Conservation (phyloP, 2,888 invertebrate species). For the Siphlonurus alternatus region DNA sequence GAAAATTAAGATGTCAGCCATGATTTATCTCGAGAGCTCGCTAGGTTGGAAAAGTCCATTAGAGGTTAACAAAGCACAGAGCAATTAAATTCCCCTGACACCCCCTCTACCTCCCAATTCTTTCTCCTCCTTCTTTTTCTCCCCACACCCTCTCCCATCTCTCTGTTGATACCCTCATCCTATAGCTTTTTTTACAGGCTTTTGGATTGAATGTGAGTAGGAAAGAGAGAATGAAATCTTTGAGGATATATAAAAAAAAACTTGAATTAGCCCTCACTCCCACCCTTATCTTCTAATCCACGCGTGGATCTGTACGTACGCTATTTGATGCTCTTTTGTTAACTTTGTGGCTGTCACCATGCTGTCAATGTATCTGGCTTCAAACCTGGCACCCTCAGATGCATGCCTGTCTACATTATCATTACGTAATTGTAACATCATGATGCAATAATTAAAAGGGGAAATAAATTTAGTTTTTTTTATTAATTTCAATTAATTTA, state of each 20-base stretch:
- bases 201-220: not conserved
- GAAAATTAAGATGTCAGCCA: conserved; percentile 11
- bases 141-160: not conserved
- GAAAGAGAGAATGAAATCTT: not conserved
- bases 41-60: conserved; percentile 7
- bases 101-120: not conserved
- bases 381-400: too few species aligned
- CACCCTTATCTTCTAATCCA: not conserved
- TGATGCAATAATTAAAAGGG: too few species aligned
- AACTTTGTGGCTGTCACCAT: too few species aligned
- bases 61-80: conserved; percentile 10
- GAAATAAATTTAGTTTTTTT: too few species aligned
- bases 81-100: conserved; percentile 9
- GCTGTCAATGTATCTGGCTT: too few species aligned
- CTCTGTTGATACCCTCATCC: not conserved
- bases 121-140: not conserved
- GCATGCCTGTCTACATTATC: too few species aligned
- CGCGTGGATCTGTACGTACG: too few species aligned
- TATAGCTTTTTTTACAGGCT: too few species aligned
- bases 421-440: too few species aligned
- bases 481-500: too few species aligned
- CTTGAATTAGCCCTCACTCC: not conserved
- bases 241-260: not conserved
- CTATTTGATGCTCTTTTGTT: too few species aligned
- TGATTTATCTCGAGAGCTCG: conserved; percentile 8